Evolutionary conservation across 1,140 invertebrate genomes (phyloP).

Genomic region (Riptortus pedestris): DNA sequence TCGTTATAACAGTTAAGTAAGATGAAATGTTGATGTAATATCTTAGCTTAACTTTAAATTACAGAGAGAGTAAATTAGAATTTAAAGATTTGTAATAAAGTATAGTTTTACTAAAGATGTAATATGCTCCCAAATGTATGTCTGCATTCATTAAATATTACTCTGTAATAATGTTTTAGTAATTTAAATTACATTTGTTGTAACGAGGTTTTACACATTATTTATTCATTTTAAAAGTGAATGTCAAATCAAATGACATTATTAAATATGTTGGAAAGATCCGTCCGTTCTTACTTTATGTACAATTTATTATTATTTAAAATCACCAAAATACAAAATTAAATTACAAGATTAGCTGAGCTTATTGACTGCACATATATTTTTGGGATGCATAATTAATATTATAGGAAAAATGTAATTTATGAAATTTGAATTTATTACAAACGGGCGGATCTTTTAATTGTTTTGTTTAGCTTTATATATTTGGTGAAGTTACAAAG

Average conservation of each 20-base stretch:
- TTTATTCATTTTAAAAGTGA: background rate
- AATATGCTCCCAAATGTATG: constrained; percentile 23
- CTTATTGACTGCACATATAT: constrained; percentile 12
- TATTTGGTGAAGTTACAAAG: background rate
- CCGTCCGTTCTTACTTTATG: background rate
- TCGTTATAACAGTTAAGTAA: constrained; percentile 22
- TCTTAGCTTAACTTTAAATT: too few relatives aligned
- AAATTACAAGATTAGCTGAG: background rate
- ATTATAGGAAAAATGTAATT: background rate
- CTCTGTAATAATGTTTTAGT: background rate
- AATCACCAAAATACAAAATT: background rate
- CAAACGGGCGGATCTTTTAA: constrained; percentile 11
- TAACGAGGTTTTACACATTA: constrained; percentile 25
- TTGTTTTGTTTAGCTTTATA: background rate
- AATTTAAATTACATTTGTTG: constrained; percentile 14
- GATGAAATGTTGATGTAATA: too few relatives aligned
- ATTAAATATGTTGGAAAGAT: constrained; percentile 13
- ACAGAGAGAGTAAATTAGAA: too few relatives aligned
- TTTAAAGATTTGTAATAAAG: too few relatives aligned
- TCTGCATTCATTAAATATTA: constrained; percentile 3
- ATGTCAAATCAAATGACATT: too few relatives aligned
- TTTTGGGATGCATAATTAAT: constrained; percentile 22
- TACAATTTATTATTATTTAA: background rate
- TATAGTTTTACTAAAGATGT: too few relatives aligned
- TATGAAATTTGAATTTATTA: too few relatives aligned